phyloP scores from a whole-genome alignment of 1,140 invertebrate species.

The Eulimnadia texana region DNA sequence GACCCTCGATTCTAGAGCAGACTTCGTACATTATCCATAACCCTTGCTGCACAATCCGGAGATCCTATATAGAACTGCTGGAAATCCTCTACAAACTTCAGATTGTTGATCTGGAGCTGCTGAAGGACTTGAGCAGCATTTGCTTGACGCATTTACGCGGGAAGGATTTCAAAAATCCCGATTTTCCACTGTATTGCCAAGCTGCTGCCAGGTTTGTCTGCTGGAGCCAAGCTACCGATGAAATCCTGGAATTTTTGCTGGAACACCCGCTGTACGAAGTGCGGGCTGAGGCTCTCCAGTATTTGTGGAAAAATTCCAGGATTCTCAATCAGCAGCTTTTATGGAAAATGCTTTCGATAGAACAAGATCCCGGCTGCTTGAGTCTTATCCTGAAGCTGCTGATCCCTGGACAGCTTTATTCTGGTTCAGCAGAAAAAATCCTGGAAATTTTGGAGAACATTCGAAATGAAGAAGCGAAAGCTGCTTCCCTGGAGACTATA shows the following conservation, averaged over 20 bases:
- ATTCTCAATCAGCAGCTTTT: background rate
- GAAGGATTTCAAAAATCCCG: background rate
- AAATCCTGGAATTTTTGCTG: background rate
- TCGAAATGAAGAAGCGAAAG: background rate
- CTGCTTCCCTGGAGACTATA: background rate
- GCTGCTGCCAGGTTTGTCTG: background rate
- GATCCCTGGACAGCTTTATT: background rate
- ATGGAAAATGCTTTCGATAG: background rate
- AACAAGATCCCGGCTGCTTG: background rate
- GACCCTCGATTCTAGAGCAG: background rate
- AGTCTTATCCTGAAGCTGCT: background rate
- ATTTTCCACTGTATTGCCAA: constrained; percentile 1
- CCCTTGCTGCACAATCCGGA: background rate
- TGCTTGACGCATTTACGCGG: background rate
- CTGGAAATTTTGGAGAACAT: background rate
- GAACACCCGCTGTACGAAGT: constrained; percentile 8
- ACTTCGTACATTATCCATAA: background rate
- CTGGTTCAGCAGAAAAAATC: background rate
- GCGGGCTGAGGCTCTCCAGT: background rate
- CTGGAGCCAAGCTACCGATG: background rate
- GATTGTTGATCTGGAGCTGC: background rate
- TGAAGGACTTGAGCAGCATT: background rate
- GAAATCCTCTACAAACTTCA: background rate
- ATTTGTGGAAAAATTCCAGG: background rate
- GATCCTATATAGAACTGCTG: background rate